Base-by-base conservation (phyloP, 92 coral and sea anemone species). In the Meandrina meandrites region DNA sequence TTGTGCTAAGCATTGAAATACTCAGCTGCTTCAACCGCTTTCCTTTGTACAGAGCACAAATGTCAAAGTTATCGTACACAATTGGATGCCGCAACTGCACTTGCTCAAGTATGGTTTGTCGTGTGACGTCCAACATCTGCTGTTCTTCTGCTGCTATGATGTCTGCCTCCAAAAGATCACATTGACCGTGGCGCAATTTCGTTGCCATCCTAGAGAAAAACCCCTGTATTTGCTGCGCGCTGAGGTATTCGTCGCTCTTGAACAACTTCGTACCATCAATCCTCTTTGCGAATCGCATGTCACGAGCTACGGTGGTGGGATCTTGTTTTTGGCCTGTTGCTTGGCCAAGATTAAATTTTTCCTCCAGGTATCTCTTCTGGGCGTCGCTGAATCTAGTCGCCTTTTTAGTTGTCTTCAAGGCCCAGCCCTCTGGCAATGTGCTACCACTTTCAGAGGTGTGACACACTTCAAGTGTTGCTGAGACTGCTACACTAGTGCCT, bases 261-360 rank as follows among this genome's bases (percentile, higher is more conserved):
- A 92, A 90, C 80, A 90, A 84, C 87, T 86, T 88, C 66, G 81
- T 75, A 45, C 89, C 93, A 76, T 87, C 93, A 86, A 34, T 72
- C 40, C 85, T 86, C 72, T 80, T 87, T 22, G 93, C 82, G 60
- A 82, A 84, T 57, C 91, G 76, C 95, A 92, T 87, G 66, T 92
- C 85, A 22, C 77, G 78, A 66, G 93, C 86, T 74, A 92, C 95
- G 42, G 79, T 42, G 74, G 81, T 68, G 27, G 93, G 87, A 80
- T 92, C 95, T 35, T 75, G 48, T 68, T 92, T 92, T 67, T 90
- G 87, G 86, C 93, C 91, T 17, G 93, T 89, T 47, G 74, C 85
- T 75, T 87, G 78, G 36, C 91, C 93, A 27, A 90, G 85, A 28
- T 51, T 64, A 66, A 86, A 92, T 84, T 89, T 92, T 45, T 80